phyloP scores from a whole-genome alignment of 2,888 invertebrate genomes.

The Drosophila fungiperda region DNA sequence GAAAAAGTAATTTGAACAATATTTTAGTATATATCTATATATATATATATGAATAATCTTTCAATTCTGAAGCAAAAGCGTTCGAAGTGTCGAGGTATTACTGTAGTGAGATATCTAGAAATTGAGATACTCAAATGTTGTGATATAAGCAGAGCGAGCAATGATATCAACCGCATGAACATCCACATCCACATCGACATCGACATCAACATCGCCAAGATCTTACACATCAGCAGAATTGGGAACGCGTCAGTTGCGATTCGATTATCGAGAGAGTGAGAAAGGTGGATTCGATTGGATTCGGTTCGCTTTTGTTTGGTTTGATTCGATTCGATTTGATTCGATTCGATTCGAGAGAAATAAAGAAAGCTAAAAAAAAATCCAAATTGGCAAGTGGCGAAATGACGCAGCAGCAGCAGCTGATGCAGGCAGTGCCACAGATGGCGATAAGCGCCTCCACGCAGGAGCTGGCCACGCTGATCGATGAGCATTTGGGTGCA shows the following conservation, averaged over 20 bases:
- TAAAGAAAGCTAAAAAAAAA: background rate
- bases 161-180: background rate
- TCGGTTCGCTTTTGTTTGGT: background rate
- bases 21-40: background rate
- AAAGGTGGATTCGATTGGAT: slow-evolving; percentile 24
- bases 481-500: slow-evolving; percentile 78
- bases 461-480: slow-evolving; percentile 72
- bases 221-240: slow-evolving; percentile 18
- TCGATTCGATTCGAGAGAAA: slow-evolving; percentile 15
- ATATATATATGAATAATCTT: background rate
- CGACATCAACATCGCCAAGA: background rate
- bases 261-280: slow-evolving; percentile 43
- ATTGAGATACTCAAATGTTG: slow-evolving; percentile 2
- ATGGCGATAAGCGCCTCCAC: slow-evolving; percentile 70
- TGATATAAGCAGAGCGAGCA: slow-evolving; percentile 8
- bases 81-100: background rate
- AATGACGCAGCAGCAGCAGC: slow-evolving; percentile 34
- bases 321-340: background rate
- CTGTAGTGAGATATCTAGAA: slow-evolving; percentile 10
- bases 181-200: background rate
- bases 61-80: background rate
- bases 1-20: no score
- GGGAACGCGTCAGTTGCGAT: slow-evolving; percentile 52
- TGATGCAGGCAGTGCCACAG: slow-evolving; percentile 37
- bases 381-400: slow-evolving; percentile 8